Evolutionary conservation across 2,797 vertebrate species (phyloP), one percentile per base, ranked within the genome.

Genomic region (Danio albolineatus): DNA sequence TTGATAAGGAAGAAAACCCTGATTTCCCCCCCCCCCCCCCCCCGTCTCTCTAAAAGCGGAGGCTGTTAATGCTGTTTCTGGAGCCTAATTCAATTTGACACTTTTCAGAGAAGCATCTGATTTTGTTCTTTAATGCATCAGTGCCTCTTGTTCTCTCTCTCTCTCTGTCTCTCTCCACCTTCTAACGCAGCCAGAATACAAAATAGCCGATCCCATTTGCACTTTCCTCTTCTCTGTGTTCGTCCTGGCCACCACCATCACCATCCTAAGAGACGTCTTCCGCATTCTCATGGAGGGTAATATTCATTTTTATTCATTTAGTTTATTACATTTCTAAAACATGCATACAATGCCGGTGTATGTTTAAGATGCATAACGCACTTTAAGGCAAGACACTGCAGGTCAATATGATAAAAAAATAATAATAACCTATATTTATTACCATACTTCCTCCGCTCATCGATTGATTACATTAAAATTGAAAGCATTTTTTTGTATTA

Each of bases 171-270:
- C 73, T 80, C 28, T 83, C 19, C 41, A 49, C 38, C 76, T 70
- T 86, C 43, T 91, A 85, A 88, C 81, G 2, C 91, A 99, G 97
- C 97, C 97, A 2, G 96, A 98, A 86, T 98, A 94, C 86, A 99
- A 99, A 93, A 93, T 96, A 0, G 97, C 97, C 0, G 97, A 99
- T 84, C 97, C 97, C 62, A 95, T 99, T 89, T 97, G 97, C 80
- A 98, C 97, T 1, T 98, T 98, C 89, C 93, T 99, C 82, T 99
- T 99, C 91, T 98, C 97, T 0, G 75, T 98, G 89, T 97, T 97
- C 0, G 96, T 98, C 79, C 94, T 99, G 0, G 96, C 94, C 76
- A 98, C 97, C 88, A 98, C 97, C 0, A 0, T 93, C 77, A 96
- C 97, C 43, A 98, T 98, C 85, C 95, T 99, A 86, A 94, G 93